Evolutionary conservation across 2,888 invertebrate species (phyloP).

Genomic region (Platynereis dumerilii): DNA sequence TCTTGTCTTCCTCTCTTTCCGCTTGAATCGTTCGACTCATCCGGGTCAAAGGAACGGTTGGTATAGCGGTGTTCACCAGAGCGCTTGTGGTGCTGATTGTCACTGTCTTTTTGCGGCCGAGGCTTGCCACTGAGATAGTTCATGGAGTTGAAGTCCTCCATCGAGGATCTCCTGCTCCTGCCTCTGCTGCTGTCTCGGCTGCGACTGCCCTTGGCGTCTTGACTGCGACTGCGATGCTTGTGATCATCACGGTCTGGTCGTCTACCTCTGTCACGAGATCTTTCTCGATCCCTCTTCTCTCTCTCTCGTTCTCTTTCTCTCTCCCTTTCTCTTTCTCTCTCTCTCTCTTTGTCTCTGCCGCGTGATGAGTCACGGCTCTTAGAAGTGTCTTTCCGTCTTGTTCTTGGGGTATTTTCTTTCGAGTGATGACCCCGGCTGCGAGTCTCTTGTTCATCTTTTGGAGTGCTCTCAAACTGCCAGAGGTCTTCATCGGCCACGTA

Average conservation of each 20-base stretch:
- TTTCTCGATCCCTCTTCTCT: neutral
- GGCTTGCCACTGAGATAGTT: constrained; percentile 19
- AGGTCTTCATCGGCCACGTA: neutral
- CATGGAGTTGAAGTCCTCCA: constrained; percentile 19
- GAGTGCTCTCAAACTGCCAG: neutral
- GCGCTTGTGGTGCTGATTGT: neutral
- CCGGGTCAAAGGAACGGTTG: neutral
- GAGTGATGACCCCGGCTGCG: neutral
- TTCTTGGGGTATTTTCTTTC: constrained; percentile 5
- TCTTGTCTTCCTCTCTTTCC: neutral
- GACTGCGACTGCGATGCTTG: constrained; percentile 5
- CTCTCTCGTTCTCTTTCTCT: neutral
- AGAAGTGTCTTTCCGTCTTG: neutral
- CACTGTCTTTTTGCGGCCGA: neutral
- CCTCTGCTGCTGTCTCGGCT: constrained; percentile 10
- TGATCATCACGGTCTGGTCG: neutral
- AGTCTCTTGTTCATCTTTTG: neutral
- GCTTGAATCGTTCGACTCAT: constrained; percentile 4
- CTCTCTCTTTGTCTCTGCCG: neutral
- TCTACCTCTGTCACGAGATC: neutral
- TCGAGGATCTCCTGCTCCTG: constrained; percentile 2
- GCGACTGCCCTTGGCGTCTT: constrained; percentile 5
- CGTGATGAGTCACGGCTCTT: neutral
- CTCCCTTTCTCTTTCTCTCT: neutral
- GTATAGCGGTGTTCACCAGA: neutral